Percentiles rank a stretch among this genome's conserved stretches.
phyloP scores from a whole-genome alignment of 2,888 invertebrate genomes.

The Synanthedon vespiformis region DNA sequence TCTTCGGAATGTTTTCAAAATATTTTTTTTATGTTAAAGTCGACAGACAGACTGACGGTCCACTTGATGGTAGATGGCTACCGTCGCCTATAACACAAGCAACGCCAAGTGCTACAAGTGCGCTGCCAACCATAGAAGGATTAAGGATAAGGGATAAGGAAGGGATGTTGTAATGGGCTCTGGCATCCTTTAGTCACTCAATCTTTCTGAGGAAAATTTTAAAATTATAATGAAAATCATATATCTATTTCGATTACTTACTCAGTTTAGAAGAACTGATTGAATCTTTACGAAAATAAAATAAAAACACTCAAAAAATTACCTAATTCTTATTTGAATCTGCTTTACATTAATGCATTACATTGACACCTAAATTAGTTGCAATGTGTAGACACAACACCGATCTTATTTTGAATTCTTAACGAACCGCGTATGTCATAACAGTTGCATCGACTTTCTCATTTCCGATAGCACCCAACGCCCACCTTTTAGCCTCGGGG shows the following conservation, averaged over 20 bases:
- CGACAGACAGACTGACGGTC: too few species aligned
- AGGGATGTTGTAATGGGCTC: too few species aligned
- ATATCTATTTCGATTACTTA: not conserved
- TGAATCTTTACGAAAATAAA: not conserved
- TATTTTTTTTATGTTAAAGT: too few species aligned
- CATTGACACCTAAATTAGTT: slow-evolving; percentile 20
- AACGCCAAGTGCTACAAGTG: too few species aligned
- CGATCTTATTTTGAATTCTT: slow-evolving; percentile 50
- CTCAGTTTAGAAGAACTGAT: not conserved
- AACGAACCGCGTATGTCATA: slow-evolving; percentile 62
- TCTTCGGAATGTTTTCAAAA: too few species aligned
- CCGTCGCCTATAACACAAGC: too few species aligned
- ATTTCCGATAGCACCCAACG: slow-evolving; percentile 54
- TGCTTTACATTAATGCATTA: not conserved
- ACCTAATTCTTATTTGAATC: not conserved
- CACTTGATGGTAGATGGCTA: too few species aligned
- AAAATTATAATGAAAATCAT: not conserved
- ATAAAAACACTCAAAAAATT: too few species aligned
- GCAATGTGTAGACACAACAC: slow-evolving; percentile 25
- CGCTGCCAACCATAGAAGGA: too few species aligned
- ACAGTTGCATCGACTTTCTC: slow-evolving; percentile 64
- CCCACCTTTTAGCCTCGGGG: slow-evolving; percentile 55
- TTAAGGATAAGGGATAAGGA: too few species aligned
- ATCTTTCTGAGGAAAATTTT: too few species aligned
- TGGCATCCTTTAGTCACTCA: too few species aligned